Base-by-base conservation (phyloP, 2,888 invertebrate genomes). In the Philaethria dido region DNA sequence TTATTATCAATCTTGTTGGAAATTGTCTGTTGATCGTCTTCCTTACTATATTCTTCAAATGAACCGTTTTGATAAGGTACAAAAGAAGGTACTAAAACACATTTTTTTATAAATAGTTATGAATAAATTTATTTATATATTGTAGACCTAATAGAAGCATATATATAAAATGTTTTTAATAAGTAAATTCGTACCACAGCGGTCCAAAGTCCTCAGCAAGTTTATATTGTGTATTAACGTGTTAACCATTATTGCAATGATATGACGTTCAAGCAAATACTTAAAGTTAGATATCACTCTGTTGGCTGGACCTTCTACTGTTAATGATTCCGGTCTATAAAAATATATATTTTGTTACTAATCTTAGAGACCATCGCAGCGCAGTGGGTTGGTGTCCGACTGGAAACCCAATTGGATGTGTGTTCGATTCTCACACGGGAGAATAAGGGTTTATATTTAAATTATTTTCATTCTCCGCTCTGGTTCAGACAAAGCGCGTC, bases 261-360 rank as follows among this genome's bases (percentile, higher is more conserved):
- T 78, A 5, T 89, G 84, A 64, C 83, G 78, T 66, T 88, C 85
- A 14, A 91, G 69, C 16, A 87, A 16, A 62, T 86, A 83, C 48
- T 83, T 87, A 74, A 83, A 88, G 70, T 84, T 85, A 0, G 85
- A 75, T 65, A 88, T 82, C 67, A 84, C 64, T 64, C 81, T 71
- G 70, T 81, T 88, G 4, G 83, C 85, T 2, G 85, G 74, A 1
- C 89, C 89, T 74, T 87, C 87, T 0, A 90, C 71, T n/a, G 82
- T 84, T 18, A 90, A 68, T 5, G 81, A 80, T 67, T 85, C 84
- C 8, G 84, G 82, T 55, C 90, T 90, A 74, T 16, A 78, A 81
- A 57, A 9, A 25, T 16, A n/a, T 25, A 22, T 11, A 3, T 11
- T 11, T 14, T 29, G 11, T 45, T 39, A 4, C 4, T 45, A 44